Evolutionary conservation across 2,888 invertebrate genomes (phyloP), one percentile per base, ranked within the genome.

Genomic region (Aporophyla lueneburgensis): DNA sequence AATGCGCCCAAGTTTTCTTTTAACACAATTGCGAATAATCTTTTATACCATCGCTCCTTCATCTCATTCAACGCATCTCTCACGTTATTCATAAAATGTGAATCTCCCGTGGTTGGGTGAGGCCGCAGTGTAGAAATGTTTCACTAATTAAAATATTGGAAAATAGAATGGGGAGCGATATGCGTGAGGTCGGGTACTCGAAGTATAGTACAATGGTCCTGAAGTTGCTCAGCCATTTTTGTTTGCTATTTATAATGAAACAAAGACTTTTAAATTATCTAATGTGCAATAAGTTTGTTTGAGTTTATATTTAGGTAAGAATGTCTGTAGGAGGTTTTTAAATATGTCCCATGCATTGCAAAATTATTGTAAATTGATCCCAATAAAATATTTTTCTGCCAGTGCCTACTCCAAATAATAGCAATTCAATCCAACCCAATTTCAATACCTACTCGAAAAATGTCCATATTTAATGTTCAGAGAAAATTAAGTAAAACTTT

Each of bases 121-220:
- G 19, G 19, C 10, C 19, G 19, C 27, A 19, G 27, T 63, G 43
- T 66, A 78, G 77, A 71, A 75, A 83, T 76, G 71, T 59, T 63
- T 43, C 43, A 62, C 63, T 63, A 63, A 43, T 43, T 78, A 83
- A 82, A 84, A 84, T 79, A 53, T 67, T 71, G 61, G 68, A 49
- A 59, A 62, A 51, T 73, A 72, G 61, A 80, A 83, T 74, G 59
- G 67, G 70, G 33, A 70, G 24, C n/a, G 59, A 65, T 51, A 53
- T 5, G 65, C 71, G 65, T 65, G 65, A 21, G 71, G 54, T 66
- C 43, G 51, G 21, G 56, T 53, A 46, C 72, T 67, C 19, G 62
- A 49, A 67, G 54, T 54, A 40, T 56, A 53, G 61, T 33, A 51
- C 33, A 70, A 54, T 71, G 33, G 27, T 43, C 24, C 46, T 70